These are phyloP conservation scores for Eilema caniola DNA, from an alignment of 2,888 invertebrate species.

Conservation along the genomic window DNA sequence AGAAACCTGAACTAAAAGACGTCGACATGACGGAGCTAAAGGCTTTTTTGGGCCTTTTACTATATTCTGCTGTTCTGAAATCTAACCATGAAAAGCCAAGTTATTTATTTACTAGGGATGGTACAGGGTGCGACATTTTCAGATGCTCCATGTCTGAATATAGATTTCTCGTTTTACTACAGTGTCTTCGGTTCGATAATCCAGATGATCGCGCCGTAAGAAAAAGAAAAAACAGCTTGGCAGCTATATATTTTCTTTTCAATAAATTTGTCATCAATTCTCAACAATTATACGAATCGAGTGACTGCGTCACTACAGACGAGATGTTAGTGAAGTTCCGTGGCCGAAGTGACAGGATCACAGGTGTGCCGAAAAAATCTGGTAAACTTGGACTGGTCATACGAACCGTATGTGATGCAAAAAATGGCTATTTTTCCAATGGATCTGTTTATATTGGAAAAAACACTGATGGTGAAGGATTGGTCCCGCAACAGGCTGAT, in stretches of 20 bases:
- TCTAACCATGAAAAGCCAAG: slow-evolving; percentile 40
- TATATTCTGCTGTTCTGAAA: slow-evolving; percentile 36
- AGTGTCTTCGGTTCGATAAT: slow-evolving; percentile 21
- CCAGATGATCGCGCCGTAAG: slow-evolving; percentile 20
- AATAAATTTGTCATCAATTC: slow-evolving; percentile 24
- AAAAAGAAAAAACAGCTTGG: slow-evolving; percentile 14
- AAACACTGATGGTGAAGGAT: slow-evolving; percentile 21
- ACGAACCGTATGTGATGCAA: slow-evolving; percentile 18
- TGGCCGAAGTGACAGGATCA: slow-evolving; percentile 43
- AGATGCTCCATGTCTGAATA: slow-evolving; percentile 39
- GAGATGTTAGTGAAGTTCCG: slow-evolving; percentile 47
- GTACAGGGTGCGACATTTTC: slow-evolving; percentile 47
- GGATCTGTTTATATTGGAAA: slow-evolving; percentile 21
- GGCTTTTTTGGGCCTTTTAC: slow-evolving; percentile 18
- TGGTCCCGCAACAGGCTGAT: slow-evolving; percentile 29
- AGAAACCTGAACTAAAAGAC: slow-evolving; percentile 15
- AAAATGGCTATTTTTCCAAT: slow-evolving; percentile 22
- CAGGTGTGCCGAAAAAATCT: slow-evolving; percentile 45
- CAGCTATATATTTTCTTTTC: slow-evolving; percentile 22
- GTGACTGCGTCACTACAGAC: slow-evolving; percentile 47
- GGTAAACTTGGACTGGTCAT: slow-evolving; percentile 20
- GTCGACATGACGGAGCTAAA: slow-evolving; percentile 15
- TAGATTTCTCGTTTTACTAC: slow-evolving; percentile 31
- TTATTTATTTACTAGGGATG: slow-evolving; percentile 40
- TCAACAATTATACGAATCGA: background rate